Base-by-base conservation (phyloP, 1,140 invertebrate species). In the Tetraneura akinire region DNA sequence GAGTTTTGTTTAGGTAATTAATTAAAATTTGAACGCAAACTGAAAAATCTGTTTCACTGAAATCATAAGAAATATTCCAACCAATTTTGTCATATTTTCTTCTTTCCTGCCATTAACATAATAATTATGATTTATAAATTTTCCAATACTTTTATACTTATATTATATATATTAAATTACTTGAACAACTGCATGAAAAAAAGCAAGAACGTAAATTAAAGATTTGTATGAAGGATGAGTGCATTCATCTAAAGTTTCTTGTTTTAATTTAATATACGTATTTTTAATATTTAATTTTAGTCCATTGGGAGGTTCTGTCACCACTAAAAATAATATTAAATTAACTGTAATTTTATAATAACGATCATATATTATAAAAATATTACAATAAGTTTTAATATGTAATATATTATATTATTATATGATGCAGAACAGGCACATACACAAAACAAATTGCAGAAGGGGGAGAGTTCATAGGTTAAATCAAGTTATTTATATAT, bases 61-160 rank as follows among this genome's bases (percentile, higher is more conserved):
- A 97, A 87, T 97, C 94, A 84, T 96, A 97, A 57, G 88, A 89
- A 80, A 96, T 94, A 84, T 97, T 97, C 95, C 95, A 96, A 2
- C 95, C 95, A 80, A 96, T 93, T 87, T 96, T 96, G 83, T 92
- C 93, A 84, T 96, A 97, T 85, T 95, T 96, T 83, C 93, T 89
- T 62, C 95, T 89, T 85, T 96, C 95, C 74, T 78, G 21, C 0
- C 16, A 29, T 76, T 3, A 90, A 18, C 1, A 4, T 4, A 8
- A 37, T 37, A 8, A 37, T 37, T 37, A 37, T n/a, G n/a, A n/a
- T 37, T 37, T 3, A 37, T 37, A 37, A 37, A 37, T 37, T 4
- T n/a, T n/a, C n/a, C 8, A 37, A 37, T 37, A 37, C 8, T 37
- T 3, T 37, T 37, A 37, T 37, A n/a, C n/a, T 73, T 80, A 57